Percentiles rank a stretch among this genome's conserved stretches.
Conservation (phyloP, 2,888 invertebrate genomes). For the Orthonychiurus folsomi region DNA sequence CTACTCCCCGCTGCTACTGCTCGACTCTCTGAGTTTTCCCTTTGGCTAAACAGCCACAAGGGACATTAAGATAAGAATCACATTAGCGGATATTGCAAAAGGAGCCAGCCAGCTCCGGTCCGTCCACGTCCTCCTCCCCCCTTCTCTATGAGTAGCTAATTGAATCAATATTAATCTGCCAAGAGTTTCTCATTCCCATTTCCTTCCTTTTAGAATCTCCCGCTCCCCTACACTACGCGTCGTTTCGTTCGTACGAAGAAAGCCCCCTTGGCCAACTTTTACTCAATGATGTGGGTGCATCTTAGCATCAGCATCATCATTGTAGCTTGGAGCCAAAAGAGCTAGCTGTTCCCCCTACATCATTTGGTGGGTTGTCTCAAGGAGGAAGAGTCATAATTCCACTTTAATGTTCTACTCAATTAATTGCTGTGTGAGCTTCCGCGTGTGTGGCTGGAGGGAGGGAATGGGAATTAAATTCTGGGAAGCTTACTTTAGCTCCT, state of each 20-base stretch:
- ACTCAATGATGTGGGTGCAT: background rate
- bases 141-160: background rate
- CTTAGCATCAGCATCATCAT: no score
- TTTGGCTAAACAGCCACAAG: background rate
- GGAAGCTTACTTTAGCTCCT: background rate
- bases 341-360: background rate
- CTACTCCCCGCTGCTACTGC: background rate
- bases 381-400: background rate
- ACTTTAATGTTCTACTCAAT: background rate
- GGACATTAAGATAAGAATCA: constrained; percentile 1
- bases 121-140: background rate
- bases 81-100: background rate
- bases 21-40: no score
- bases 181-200: no score
- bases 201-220: no score
- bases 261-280: background rate
- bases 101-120: background rate
- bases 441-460: background rate
- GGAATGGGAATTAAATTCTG: background rate
- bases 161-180: constrained; percentile 1
- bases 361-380: background rate
- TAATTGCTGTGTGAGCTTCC: background rate
- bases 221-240: no score
- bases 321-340: no score
- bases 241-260: background rate